These are phyloP conservation scores for Anthonomus grandis DNA, from an alignment of 1,140 invertebrate genomes.

Conservation along the genomic window DNA sequence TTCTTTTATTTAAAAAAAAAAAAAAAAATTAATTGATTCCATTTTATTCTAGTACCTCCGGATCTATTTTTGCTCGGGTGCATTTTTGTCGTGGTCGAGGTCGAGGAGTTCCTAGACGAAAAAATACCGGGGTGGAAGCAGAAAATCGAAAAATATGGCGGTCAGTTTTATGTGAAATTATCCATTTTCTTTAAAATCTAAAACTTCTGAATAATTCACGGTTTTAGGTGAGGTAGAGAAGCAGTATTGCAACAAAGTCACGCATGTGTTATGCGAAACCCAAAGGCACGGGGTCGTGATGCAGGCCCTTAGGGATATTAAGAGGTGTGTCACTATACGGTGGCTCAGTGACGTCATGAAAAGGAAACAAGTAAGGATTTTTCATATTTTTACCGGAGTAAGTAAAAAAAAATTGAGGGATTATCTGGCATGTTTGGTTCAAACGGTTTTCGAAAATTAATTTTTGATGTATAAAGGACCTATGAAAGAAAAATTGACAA, in stretches of 20 bases:
- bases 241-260: constrained; percentile 78
- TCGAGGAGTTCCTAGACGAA: constrained; percentile 58
- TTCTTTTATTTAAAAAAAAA: too few species aligned
- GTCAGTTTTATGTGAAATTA: constrained; percentile 16
- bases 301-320: constrained; percentile 59
- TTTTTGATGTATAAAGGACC: too few species aligned
- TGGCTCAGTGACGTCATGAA: constrained; percentile 91
- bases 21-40: too few species aligned
- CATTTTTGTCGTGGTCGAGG: constrained; percentile 69
- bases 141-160: constrained; percentile 82
- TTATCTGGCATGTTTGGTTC: too few species aligned
- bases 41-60: constrained; percentile 78
- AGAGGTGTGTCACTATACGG: constrained; percentile 80
- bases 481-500: too few species aligned
- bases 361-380: constrained; percentile 65
- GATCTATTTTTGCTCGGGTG: constrained; percentile 89
- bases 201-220: too few species aligned
- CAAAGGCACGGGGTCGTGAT: constrained; percentile 85
- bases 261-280: constrained; percentile 88
- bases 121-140: constrained; percentile 70
- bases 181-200: too few species aligned
- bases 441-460: too few species aligned
- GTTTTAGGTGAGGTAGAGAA: constrained; percentile 71
- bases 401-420: too few species aligned
- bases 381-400: too few species aligned